phyloP scores from a whole-genome alignment of 2,888 invertebrate species.

The Apodemia mormo region DNA sequence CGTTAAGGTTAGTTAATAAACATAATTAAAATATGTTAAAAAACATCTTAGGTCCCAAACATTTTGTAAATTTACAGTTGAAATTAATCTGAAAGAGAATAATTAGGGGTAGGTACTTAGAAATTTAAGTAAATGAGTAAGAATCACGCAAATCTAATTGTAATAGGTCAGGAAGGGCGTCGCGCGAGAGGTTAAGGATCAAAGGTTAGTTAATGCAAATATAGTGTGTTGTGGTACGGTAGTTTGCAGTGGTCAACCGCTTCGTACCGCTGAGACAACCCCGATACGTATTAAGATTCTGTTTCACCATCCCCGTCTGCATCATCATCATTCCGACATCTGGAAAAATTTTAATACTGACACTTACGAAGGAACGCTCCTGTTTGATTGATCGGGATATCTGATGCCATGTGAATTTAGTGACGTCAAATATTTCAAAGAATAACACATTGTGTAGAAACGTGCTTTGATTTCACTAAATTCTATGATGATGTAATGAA shows the following conservation, averaged over 20 bases:
- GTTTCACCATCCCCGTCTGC: slow-evolving; percentile 98
- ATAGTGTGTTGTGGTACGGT: slow-evolving; percentile 72
- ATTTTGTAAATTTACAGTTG: too few relatives aligned
- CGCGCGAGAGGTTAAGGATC: slow-evolving; percentile 51
- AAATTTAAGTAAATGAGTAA: too few relatives aligned
- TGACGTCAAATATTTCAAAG: slow-evolving; percentile 34
- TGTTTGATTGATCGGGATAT: slow-evolving; percentile 45
- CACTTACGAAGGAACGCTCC: slow-evolving; percentile 70
- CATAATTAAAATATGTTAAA: too few relatives aligned
- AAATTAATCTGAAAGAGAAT: too few relatives aligned
- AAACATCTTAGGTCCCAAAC: too few relatives aligned
- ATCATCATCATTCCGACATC: slow-evolving; percentile 98
- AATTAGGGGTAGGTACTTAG: too few relatives aligned
- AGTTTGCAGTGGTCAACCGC: slow-evolving; percentile 64
- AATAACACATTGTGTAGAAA: neutral
- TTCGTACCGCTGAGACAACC: slow-evolving; percentile 91
- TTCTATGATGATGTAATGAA: slow-evolving; percentile 62
- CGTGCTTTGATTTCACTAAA: slow-evolving; percentile 56
- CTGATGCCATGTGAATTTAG: slow-evolving; percentile 38
- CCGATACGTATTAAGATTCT: slow-evolving; percentile 89
- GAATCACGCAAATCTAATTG: too few relatives aligned
- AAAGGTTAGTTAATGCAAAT: slow-evolving; percentile 78
- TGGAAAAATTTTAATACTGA: slow-evolving; percentile 88
- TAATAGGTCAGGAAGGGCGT: too few relatives aligned
- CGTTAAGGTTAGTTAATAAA: too few relatives aligned